phyloP scores from a whole-genome alignment of 2,113 vertebrate genomes.

The Chionodraco myersi region DNA sequence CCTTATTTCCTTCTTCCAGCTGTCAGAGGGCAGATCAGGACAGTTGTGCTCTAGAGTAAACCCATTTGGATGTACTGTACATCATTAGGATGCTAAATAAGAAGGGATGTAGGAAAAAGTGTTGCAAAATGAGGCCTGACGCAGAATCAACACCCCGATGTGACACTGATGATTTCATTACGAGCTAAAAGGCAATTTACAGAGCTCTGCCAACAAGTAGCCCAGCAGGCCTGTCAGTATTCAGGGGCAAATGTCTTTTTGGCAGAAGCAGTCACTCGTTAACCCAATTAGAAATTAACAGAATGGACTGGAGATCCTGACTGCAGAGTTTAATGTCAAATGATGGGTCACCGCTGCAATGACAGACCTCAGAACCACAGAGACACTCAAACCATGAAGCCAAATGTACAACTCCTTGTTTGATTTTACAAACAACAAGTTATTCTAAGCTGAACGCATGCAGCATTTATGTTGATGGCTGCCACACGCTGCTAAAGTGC shows the following conservation, averaged over 20 bases:
- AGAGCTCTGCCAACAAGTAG: constrained; percentile 46
- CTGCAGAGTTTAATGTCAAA: constrained; percentile 43
- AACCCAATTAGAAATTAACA: constrained; percentile 50
- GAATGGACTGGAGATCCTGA: constrained; percentile 28
- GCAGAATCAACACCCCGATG: constrained; percentile 46
- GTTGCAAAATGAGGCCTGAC: constrained; percentile 56
- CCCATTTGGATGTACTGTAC: constrained; percentile 32
- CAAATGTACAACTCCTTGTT: background rate
- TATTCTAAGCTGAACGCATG: background rate
- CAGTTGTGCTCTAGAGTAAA: constrained; percentile 4
- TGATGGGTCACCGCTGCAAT: background rate
- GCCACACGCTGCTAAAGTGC: background rate
- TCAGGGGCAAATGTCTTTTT: constrained; percentile 29
- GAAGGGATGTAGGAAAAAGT: constrained; percentile 25
- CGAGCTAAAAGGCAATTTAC: constrained; percentile 38
- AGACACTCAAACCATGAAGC: background rate
- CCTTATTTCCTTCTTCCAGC: background rate
- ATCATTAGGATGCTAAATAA: constrained; percentile 52
- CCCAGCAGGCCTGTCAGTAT: constrained; percentile 24
- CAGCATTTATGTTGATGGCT: background rate
- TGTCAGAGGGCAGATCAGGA: constrained; percentile 19
- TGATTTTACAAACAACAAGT: background rate
- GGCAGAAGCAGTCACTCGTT: constrained; percentile 31
- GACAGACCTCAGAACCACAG: background rate
- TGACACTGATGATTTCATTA: constrained; percentile 53